phyloP scores from a whole-genome alignment of 2,888 invertebrate species.

The Caenorhabditis imperialis region DNA sequence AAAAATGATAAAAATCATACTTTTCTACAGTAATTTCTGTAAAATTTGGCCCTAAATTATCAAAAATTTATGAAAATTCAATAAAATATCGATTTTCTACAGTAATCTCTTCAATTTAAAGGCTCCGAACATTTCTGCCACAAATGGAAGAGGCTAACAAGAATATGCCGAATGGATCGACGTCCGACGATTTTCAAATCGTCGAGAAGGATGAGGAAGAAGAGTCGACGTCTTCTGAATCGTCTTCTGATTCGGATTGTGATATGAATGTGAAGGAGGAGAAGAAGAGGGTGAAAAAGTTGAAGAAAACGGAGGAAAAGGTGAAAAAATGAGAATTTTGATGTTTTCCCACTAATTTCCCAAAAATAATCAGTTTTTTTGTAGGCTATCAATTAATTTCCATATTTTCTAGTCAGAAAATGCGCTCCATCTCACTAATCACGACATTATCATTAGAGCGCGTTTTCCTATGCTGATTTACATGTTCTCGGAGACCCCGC shows the following conservation, averaged over 20 bases:
- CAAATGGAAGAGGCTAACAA: constrained; percentile 64
- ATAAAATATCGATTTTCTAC: background rate
- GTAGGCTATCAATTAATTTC: no score
- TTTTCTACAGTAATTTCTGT: background rate
- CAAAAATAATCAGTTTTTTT: no score
- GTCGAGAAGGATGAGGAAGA: constrained; percentile 11
- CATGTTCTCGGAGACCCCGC: no score
- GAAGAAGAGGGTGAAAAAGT: background rate
- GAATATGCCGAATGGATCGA: constrained; percentile 25
- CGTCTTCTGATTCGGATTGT: constrained; percentile 28
- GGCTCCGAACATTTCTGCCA: constrained; percentile 61
- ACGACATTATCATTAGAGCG: no score
- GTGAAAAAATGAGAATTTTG: constrained; percentile 6
- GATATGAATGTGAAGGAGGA: no score
- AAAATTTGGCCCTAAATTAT: background rate
- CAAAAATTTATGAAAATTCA: background rate
- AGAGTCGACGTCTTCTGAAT: constrained; percentile 2
- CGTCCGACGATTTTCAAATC: constrained; percentile 33
- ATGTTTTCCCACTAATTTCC: no score
- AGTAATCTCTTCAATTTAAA: constrained; percentile 10
- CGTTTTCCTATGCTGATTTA: no score
- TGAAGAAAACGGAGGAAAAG: constrained; percentile 12
- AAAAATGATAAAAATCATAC: background rate
- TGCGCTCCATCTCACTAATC: no score
- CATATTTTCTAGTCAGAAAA: no score